Conservation (phyloP, 2,113 vertebrate genomes). For the Galemys pyrenaicus region DNA sequence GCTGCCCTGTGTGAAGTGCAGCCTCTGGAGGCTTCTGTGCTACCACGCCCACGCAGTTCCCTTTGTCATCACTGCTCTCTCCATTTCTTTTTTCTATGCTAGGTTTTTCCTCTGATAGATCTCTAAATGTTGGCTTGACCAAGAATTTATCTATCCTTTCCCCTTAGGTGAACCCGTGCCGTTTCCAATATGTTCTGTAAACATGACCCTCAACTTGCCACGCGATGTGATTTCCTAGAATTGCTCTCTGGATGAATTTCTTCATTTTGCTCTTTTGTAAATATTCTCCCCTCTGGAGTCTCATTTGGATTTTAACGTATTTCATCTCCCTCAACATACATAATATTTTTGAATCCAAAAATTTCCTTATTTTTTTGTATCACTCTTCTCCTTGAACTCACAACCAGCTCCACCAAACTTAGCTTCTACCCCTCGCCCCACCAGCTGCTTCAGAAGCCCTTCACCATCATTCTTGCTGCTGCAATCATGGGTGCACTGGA, state of each 20-base stretch:
- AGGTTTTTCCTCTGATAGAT: neutral
- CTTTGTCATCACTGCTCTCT: no score
- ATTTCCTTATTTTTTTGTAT: neutral
- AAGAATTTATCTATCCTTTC: neutral
- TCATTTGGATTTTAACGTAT: neutral
- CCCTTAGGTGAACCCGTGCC: neutral
- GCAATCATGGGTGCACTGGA: neutral
- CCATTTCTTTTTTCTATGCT: no score
- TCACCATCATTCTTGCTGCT: neutral
- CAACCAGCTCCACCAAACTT: neutral
- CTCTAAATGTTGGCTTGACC: neutral
- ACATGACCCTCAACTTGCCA: neutral
- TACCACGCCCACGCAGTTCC: neutral
- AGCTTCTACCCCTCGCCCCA: neutral
- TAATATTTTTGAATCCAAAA: neutral
- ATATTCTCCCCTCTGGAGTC: neutral
- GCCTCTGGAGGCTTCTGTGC: neutral
- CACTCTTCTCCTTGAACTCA: neutral
- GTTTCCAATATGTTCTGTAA: neutral
- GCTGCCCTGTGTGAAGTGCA: neutral
- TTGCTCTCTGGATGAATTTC: neutral
- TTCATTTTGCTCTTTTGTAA: neutral
- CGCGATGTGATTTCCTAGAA: neutral
- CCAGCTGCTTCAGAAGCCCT: neutral
- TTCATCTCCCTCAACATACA: neutral